Evolutionary conservation across 2,888 invertebrate genomes (phyloP), one percentile per base, ranked within the genome.

Genomic region (Microplitis manilae): DNA sequence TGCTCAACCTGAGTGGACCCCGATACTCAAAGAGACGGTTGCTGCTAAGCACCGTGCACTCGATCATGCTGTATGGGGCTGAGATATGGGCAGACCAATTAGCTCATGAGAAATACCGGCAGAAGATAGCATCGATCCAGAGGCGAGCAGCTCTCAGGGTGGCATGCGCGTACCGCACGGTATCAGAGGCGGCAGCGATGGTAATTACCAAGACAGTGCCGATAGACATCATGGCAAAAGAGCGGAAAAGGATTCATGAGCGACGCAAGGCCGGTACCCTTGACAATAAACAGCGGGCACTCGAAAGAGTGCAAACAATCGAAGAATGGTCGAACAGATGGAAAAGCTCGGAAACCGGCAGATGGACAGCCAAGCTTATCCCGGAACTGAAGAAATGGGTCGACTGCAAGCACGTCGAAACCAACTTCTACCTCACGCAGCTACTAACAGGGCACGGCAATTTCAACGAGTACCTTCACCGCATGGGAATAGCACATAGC

Each of bases 361-460:
- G 59, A 20, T 78, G 68, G 75, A 78, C 77, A 9, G 70, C 69
- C 1, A 60, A 38, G 1, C 76, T 78, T 5, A 75, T 80, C 13
- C 68, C 74, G 30, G n/a, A 30, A 39, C 13, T 77, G 6, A 15
- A 64, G 59, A 38, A 40, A 13, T 81, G 79, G 79, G 20, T 67
- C 6, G 7, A 39, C 0, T 59, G 79, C 0, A 67, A 50, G n/a
- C 77, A 77, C 17, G 78, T 68, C 6, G 77, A 80, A 1, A 76
- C 80, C 5, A 72, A 77, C 20, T 84, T 77, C 62, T 81, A 81
- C 77, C 59, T 82, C 0, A 84, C 82, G 5, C 83, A 84, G 76
- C 68, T 83, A 17, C 77, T 84, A 2, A 81, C 80, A 6, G 83
- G 81, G 6, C 83, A 83, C 69, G 83, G 83, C 6, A 78, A 75